A percentile compares a stretch with the other conserved stretches of the same genome.
phyloP scores from a whole-genome alignment of 1,140 invertebrate species.

The Pteromalus puparum region DNA sequence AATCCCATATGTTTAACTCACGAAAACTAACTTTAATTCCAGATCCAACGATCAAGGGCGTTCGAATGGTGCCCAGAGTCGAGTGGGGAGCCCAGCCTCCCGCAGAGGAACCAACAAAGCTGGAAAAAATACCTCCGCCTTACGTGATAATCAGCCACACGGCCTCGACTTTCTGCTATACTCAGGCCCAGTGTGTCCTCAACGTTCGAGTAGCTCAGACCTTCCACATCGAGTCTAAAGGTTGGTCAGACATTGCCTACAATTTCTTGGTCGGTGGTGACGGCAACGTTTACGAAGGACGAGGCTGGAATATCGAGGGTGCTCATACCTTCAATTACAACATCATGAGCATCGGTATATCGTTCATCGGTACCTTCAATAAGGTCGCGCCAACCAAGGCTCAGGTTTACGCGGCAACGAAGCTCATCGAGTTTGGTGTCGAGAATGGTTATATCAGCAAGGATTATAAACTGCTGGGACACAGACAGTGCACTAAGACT shows the following conservation, averaged over 20 bases:
- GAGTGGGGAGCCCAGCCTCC: constrained; percentile 81
- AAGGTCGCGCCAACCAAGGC: constrained; percentile 31
- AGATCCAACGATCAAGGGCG: constrained; percentile 35
- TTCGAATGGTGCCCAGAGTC: constrained; percentile 74
- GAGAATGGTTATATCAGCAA: constrained; percentile 76
- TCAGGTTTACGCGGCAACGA: constrained; percentile 78
- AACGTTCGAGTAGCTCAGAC: constrained; percentile 80
- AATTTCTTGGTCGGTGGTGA: constrained; percentile 81
- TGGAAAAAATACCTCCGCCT: constrained; percentile 78
- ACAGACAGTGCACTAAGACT: constrained; percentile 81
- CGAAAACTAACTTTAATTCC: neutral
- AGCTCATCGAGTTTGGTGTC: constrained; percentile 80
- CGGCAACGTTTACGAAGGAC: constrained; percentile 84
- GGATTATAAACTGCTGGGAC: constrained; percentile 82
- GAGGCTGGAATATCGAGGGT: constrained; percentile 84
- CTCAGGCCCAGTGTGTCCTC: constrained; percentile 71
- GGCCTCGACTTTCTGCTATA: constrained; percentile 75
- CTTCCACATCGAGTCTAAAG: constrained; percentile 83
- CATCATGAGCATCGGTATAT: constrained; percentile 83
- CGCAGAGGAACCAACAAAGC: constrained; percentile 65
- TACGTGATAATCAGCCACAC: constrained; percentile 88
- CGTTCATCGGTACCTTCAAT: constrained; percentile 76
- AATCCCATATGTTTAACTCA: neutral
- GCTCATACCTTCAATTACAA: constrained; percentile 86
- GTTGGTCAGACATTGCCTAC: constrained; percentile 75